Percentiles rank a stretch among this genome's conserved stretches.
Evolutionary conservation across 2,113 vertebrate genomes (phyloP).

Genomic region (Scytalopus superciliaris): DNA sequence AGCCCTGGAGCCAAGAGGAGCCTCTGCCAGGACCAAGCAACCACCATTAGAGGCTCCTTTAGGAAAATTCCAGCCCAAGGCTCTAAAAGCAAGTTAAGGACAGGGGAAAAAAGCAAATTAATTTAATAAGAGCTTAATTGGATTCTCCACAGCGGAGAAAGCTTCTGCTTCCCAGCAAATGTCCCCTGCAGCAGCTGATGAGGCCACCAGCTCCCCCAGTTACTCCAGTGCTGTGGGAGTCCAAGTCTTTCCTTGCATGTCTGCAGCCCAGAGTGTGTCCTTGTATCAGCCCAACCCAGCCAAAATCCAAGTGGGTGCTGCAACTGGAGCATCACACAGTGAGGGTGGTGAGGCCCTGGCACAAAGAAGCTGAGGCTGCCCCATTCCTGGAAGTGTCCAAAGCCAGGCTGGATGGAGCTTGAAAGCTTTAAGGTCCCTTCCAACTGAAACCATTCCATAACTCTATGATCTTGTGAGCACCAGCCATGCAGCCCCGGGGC

Average conservation of each 20-base stretch:
- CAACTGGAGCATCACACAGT: rapidly evolving
- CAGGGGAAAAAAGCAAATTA: neutral
- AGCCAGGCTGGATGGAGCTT: neutral
- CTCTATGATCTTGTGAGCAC: neutral
- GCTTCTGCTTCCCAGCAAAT: constrained; percentile 41
- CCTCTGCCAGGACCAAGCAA: neutral
- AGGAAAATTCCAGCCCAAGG: constrained; percentile 35
- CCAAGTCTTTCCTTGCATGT: neutral
- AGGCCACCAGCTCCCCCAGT: neutral
- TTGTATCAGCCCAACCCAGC: neutral
- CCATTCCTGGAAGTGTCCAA: neutral
- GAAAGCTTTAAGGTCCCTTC: neutral
- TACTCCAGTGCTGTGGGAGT: neutral
- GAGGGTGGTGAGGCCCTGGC: neutral
- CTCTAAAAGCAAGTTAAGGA: constrained; percentile 28
- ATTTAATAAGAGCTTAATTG: constrained; percentile 52
- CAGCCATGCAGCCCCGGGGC: neutral
- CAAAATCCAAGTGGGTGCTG: neutral
- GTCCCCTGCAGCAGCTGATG: neutral
- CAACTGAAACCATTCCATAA: neutral
- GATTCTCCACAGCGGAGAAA: constrained; percentile 12
- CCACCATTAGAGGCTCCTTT: neutral
- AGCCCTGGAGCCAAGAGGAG: neutral
- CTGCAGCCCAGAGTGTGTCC: neutral
- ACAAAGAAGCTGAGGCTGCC: neutral